A percentile compares a stretch with the other conserved stretches of the same genome.
Conservation (phyloP, 2,888 invertebrate species). For the Rhingia rostrata region DNA sequence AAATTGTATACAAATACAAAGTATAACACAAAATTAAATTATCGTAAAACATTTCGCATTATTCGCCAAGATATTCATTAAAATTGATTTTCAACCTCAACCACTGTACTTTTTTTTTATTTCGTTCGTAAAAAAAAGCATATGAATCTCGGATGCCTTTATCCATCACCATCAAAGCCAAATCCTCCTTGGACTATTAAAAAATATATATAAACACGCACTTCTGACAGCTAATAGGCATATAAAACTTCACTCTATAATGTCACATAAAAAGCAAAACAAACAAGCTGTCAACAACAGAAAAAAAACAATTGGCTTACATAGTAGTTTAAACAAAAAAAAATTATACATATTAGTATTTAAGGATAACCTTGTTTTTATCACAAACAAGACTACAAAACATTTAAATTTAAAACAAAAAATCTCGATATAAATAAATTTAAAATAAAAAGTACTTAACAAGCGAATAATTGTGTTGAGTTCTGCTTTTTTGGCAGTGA, state of each 20-base stretch:
- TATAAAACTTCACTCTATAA: conserved; percentile 41
- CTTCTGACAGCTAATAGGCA: conserved; percentile 66
- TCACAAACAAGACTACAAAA: conserved; percentile 71
- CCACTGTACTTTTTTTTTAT: neutral
- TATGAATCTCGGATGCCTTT: conserved; percentile 34
- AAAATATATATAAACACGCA: conserved; percentile 43
- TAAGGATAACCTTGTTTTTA: conserved; percentile 69
- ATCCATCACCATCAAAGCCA: conserved; percentile 29
- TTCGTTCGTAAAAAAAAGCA: conserved; percentile 47
- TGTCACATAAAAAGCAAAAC: conserved; percentile 39
- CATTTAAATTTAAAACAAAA: conserved; percentile 52
- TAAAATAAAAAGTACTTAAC: conserved; percentile 45
- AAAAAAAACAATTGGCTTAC: conserved; percentile 70
- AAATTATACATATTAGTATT: conserved; percentile 64
- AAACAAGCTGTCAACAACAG: conserved; percentile 43
- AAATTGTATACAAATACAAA: conserved; percentile 54
- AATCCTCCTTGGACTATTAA: conserved; percentile 59
- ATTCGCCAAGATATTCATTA: neutral
- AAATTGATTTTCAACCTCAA: conserved; percentile 37
- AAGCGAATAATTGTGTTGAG: conserved; percentile 65
- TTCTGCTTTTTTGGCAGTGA: conserved; percentile 74
- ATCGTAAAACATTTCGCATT: conserved; percentile 17
- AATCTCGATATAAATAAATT: conserved; percentile 52
- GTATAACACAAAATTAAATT: conserved; percentile 14
- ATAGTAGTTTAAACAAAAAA: conserved; percentile 60